Evolutionary conservation across 2,888 invertebrate species (phyloP), one percentile per base, ranked within the genome.

Genomic region (Zaprionus bogoriensis): DNA sequence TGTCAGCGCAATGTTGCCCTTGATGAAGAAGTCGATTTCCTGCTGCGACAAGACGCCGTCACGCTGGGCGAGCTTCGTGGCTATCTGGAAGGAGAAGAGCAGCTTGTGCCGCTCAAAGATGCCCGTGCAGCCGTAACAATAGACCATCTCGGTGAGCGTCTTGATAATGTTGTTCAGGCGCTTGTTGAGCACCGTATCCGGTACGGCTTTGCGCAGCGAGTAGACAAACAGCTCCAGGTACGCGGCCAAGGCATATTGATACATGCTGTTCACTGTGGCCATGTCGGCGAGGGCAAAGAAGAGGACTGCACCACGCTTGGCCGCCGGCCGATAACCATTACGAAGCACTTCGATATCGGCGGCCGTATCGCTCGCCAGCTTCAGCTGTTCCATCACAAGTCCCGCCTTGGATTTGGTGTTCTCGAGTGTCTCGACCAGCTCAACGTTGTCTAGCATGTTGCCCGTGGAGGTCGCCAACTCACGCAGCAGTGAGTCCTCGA

Each of bases 91-190:
- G 0, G 98, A 97, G 90, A 94, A 98, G 19, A 98, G 92, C 27
- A 98, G 91, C 89, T 98, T 98, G 92, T 98, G 97, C 39, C 94
- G 94, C 90, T 98, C 97, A 90, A 98, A 98, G 74, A 98, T 96
- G 50, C 98, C 96, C 22, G 96, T 97, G 84, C 98, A 98, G 2
- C 97, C 98, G 80, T 97, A 98, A 84, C 95, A 95, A 86, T 98
- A 98, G 0, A 98, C 95, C 87, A 96, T 97, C 86, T 95, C 95
- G 0, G 97, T 98, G 30, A 98, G 92, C 72, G 94, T 96, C 50
- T 94, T 94, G 66, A 97, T 95, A 60, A 98, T 97, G 87, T 97
- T 98, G 36, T 90, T 91, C 44, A 98, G 91, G 6, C 98, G 93
- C 81, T 94, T 95, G 2, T 89, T 79, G 1, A 97, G 90, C n/a